Base-by-base conservation (phyloP, 2,797 vertebrate genomes). In the Vespertilio murinus region DNA sequence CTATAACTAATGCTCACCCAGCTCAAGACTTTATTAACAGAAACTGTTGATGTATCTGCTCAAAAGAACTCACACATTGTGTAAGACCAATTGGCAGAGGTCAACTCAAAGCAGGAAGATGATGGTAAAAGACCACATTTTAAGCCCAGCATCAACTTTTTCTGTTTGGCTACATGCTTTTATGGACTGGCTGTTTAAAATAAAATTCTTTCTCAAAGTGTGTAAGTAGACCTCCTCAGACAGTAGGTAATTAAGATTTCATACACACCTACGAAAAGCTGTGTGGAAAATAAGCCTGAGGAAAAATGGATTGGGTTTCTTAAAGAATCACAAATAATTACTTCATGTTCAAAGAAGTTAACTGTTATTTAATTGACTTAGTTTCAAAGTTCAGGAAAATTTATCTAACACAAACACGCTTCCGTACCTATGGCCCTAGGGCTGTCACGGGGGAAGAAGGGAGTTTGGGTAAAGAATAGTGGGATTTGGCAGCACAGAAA, bases 261-360 rank as follows among this genome's bases (percentile, higher is more conserved):
- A 30, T 75, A 30, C 42, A 56, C 23, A 61, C 9, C 52, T 78
- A 75, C 8, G 14, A 47, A 88, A 92, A 40, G 2, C 5, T 69
- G 8, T 69, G 93, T 86, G 79, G 14, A 38, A 96, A 88, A 71
- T 77, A 75, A 90, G n/a, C 23, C 54, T 77, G 13, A 93, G 38
- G 28, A 91, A 91, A 86, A 90, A 84, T 33, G 33, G 17, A 78
- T 47, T 83, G 47, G 10, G 33, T 77, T 90, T 40, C 93, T 67
- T 14, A 92, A 91, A 92, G 78, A 90, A 79, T 71, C 42, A 69
- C 16, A 71, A 88, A 17, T 56, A 91, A 86, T 56, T 49, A 52
- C 79, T 89, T 52, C 47, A 77, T 45, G 49, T 89, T 93, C 52
- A 95, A 94, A 91, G 33, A 88, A 54, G 22, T 75, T 23, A 67